A percentile compares a stretch with the other conserved stretches of the same genome.
phyloP scores from a whole-genome alignment of 1,140 invertebrate genomes.

The Doryteuthis pealeii region DNA sequence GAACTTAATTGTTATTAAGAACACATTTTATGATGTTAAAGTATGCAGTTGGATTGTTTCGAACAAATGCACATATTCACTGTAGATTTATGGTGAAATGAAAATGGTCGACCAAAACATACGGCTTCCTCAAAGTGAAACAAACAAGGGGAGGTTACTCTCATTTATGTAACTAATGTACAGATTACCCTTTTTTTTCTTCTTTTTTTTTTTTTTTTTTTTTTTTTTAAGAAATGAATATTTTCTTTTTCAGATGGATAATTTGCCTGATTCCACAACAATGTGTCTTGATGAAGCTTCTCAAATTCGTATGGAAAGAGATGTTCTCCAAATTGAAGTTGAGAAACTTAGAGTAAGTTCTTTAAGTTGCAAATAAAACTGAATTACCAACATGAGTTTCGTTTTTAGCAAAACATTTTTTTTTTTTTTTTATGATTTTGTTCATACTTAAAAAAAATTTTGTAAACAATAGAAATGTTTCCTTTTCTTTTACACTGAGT shows the following conservation, averaged over 20 bases:
- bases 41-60: no score
- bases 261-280: background rate
- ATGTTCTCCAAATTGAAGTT: constrained; percentile 36
- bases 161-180: no score
- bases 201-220: no score
- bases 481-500: background rate
- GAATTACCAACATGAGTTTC: background rate
- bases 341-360: constrained; percentile 36
- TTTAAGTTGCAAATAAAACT: background rate
- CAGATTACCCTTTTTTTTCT: no score
- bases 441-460: background rate
- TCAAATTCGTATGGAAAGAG: constrained; percentile 28
- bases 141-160: no score
- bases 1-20: no score
- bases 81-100: no score
- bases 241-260: background rate
- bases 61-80: no score
- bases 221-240: no score
- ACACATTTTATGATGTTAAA: no score
- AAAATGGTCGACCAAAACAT: no score
- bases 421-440: constrained; percentile 6
- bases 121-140: no score
- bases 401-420: background rate
- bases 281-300: constrained; percentile 2
- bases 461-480: background rate